Evolutionary conservation across 1,140 invertebrate genomes (phyloP), one percentile per base, ranked within the genome.

Genomic region (Diorhabda sublineata): DNA sequence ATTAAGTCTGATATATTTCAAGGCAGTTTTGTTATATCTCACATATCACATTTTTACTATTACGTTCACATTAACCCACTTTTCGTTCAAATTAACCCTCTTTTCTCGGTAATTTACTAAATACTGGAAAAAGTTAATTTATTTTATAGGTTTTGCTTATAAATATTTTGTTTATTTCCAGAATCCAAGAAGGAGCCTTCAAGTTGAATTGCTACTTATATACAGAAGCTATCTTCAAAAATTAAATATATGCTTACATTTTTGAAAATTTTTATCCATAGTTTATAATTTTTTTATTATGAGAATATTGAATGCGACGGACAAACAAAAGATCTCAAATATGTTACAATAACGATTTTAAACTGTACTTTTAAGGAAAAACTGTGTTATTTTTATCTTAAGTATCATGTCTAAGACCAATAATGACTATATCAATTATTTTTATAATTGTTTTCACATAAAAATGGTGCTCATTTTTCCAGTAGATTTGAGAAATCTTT

Each of bases 101-200:
- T 67, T 60, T 43, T 26, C 59, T 26, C 4, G 9, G 42, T 8
- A 9, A 11, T 41, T 42, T 42, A 42, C 42, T 3, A 61, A 42
- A 61, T 11, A 61, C n/a, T 73, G 44, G 61, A 68, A 44, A 66
- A 72, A 64, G 63, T 66, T 69, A 11, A 67, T 69, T 9, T 57
- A 47, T 8, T 66, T 62, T 58, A 52, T n/a, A 52, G 47, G 64
- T 69, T 45, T 66, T 65, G 26, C 47, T 42, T 65, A 26, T 43
- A 4, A 4, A 9, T 6, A 58, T 62, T 68, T 58, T 66, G 61
- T 64, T 45, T 79, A 61, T 62, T 76, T 83, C 66, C 75, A 84
- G 83, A 83, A 77, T 83, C 82, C 47, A 84, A 84, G 75, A 85
- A 85, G 66, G 83, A 76, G 63, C 71, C 83, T 74, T 84, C 83